phyloP scores from a whole-genome alignment of 2,888 invertebrate species.

The Leptogaster cylindrica region DNA sequence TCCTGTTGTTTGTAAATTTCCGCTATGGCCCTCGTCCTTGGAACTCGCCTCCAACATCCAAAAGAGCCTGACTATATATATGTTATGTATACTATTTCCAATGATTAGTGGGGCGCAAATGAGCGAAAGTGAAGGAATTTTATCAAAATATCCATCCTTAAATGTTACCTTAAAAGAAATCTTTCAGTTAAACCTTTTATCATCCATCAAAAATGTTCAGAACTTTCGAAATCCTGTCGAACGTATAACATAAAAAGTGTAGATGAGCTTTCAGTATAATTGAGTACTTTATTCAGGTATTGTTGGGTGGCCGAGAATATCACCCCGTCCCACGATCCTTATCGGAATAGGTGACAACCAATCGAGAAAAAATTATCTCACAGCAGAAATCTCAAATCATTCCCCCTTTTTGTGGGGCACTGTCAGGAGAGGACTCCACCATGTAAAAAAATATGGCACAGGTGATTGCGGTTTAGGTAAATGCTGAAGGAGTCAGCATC shows the following conservation, averaged over 20 bases:
- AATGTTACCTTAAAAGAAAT: not conserved
- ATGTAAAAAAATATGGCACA: not conserved
- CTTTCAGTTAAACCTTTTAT: not conserved
- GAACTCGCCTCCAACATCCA: too few species aligned
- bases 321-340: conserved; percentile 47
- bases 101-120: not conserved
- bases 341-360: conserved; percentile 44
- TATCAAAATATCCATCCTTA: too few species aligned
- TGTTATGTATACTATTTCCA: too few species aligned
- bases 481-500: not conserved
- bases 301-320: conserved; percentile 23
- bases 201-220: too few species aligned
- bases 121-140: conserved; percentile 2
- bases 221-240: too few species aligned
- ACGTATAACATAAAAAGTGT: too few species aligned
- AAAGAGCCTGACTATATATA: too few species aligned
- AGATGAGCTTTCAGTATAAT: too few species aligned
- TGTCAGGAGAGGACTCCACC: conserved; percentile 13
- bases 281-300: too few species aligned
- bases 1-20: conserved; percentile 41
- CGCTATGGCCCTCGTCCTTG: conserved; percentile 17
- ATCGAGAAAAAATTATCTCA: conserved; percentile 47
- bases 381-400: conserved; percentile 31
- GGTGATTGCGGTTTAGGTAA: conserved; percentile 25
- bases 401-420: not conserved